Evolutionary conservation across 2,888 invertebrate species (phyloP).

Genomic region (Calameuta idolon): DNA sequence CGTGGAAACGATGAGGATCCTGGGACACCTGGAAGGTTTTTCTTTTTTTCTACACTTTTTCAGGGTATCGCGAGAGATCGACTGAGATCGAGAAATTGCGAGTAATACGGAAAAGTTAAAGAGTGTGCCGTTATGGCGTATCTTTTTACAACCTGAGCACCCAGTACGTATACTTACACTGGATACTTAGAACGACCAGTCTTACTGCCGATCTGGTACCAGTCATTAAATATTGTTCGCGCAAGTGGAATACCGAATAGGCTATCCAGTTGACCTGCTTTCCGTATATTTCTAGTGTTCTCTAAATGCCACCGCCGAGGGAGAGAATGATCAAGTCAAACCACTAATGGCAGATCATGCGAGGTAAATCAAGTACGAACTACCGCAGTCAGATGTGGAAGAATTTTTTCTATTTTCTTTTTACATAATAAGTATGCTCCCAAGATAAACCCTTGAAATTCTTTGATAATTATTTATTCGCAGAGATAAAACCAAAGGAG

Average conservation of each 20-base stretch:
- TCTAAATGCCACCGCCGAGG: not conserved
- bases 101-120: not conserved
- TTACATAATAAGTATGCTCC: not conserved
- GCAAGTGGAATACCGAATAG: not conserved
- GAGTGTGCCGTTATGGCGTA: not conserved
- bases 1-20: not conserved
- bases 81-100: not conserved
- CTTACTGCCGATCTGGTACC: not conserved
- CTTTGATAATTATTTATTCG: conserved; percentile 47
- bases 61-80: not conserved
- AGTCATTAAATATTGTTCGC: not conserved
- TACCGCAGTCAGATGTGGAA: not conserved
- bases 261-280: not conserved
- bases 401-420: not conserved
- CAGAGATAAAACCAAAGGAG: conserved; percentile 18
- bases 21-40: not conserved
- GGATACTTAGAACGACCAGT: not conserved
- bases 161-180: not conserved
- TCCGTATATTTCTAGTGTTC: not conserved
- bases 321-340: not conserved
- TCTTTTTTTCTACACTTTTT: not conserved
- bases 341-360: not conserved
- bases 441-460: not conserved
- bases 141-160: not conserved
- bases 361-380: not conserved